Percentiles rank a stretch among this genome's conserved stretches.
phyloP scores from a whole-genome alignment of 2,113 vertebrate genomes.

The Ardeotis arabs region DNA sequence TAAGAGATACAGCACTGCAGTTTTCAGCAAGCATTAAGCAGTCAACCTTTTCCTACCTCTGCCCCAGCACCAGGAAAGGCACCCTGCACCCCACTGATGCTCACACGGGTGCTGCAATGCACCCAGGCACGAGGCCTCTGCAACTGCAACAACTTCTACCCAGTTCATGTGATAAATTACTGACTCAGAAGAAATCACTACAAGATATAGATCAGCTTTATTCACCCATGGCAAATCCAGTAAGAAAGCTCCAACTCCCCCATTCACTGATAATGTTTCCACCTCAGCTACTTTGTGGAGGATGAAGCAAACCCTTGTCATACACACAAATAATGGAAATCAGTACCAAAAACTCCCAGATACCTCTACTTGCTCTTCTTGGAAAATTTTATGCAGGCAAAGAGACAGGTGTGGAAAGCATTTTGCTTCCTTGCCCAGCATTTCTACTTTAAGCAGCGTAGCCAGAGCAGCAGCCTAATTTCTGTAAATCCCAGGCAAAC shows the following conservation, averaged over 20 bases:
- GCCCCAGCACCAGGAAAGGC: not conserved
- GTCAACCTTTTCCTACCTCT: not conserved
- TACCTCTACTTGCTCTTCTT: not conserved
- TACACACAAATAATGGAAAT: not conserved
- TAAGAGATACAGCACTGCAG: not conserved
- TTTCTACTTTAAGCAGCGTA: not conserved
- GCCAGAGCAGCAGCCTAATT: not conserved
- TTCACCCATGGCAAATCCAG: not conserved
- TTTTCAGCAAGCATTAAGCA: not conserved
- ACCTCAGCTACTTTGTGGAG: not conserved
- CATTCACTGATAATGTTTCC: not conserved
- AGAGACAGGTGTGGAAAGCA: not conserved
- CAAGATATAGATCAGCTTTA: not conserved
- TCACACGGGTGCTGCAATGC: rapidly evolving
- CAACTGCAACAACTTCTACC: rapidly evolving
- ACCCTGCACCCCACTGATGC: not conserved
- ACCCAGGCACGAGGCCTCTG: not conserved
- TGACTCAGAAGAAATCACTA: rapidly evolving
- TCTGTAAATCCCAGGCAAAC: rapidly evolving
- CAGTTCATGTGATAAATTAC: not conserved
- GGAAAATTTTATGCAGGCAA: not conserved
- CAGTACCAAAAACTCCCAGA: not conserved
- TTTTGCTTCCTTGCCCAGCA: not conserved
- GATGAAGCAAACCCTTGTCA: not conserved
- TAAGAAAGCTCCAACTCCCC: not conserved